Conservation (phyloP, 2,113 vertebrate species). For the Gopherus evgoodei region DNA sequence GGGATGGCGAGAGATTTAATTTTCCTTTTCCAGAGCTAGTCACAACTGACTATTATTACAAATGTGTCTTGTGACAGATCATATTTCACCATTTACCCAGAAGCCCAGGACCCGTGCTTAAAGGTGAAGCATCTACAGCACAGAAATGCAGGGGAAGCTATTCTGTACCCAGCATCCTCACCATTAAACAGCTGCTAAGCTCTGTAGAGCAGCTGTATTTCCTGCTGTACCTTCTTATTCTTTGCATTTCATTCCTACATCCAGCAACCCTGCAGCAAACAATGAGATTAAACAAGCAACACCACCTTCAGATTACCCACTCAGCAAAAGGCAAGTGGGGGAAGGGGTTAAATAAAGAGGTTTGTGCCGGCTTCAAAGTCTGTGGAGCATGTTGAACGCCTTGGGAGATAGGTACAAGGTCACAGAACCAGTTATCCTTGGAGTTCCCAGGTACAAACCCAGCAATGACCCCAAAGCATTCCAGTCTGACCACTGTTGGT, state of each 20-base stretch:
- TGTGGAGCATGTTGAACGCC: neutral
- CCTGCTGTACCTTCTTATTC: neutral
- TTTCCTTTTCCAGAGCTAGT: conserved; percentile 42
- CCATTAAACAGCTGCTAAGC: neutral
- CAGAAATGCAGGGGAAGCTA: neutral
- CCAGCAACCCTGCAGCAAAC: neutral
- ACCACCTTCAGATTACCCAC: neutral
- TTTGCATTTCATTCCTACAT: neutral
- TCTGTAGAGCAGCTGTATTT: neutral
- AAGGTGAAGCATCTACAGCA: neutral
- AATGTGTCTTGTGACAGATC: neutral
- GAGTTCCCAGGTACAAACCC: accelerated
- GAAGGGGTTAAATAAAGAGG: neutral
- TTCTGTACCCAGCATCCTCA: neutral
- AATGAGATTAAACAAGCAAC: neutral
- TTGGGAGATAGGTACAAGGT: neutral
- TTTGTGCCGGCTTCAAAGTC: neutral
- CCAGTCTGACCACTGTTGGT: neutral
- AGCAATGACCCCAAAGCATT: neutral
- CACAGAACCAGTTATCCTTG: neutral
- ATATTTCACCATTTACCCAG: neutral
- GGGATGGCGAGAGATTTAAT: neutral
- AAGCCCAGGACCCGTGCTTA: neutral
- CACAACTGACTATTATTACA: conserved; percentile 10
- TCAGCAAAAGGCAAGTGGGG: neutral